Evolutionary conservation across 92 coral and sea anemone species (phyloP).

Genomic region (Bergia sp.): DNA sequence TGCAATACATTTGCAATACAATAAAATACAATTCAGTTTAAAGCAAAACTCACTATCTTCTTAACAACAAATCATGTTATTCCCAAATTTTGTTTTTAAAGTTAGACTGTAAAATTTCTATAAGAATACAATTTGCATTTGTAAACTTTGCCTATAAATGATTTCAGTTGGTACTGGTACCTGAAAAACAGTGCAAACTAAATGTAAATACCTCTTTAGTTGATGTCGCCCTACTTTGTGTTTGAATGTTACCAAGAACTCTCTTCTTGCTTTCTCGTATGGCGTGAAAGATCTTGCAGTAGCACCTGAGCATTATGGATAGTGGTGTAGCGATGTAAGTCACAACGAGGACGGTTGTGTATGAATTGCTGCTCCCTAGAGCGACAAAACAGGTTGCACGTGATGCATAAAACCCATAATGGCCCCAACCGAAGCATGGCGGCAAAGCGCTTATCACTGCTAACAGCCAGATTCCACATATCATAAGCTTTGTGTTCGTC

Average conservation of each 20-base stretch:
- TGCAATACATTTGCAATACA: too few relatives aligned
- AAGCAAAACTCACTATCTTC: too few relatives aligned
- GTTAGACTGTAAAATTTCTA: too few relatives aligned
- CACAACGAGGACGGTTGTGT: slow-evolving; percentile 68
- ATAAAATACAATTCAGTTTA: neutral
- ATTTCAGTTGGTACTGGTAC: too few relatives aligned
- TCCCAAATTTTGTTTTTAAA: too few relatives aligned
- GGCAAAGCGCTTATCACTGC: slow-evolving; percentile 58
- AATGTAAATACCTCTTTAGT: neutral
- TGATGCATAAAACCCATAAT: slow-evolving; percentile 62
- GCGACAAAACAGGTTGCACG: slow-evolving; percentile 86
- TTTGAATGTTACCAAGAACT: slow-evolving; percentile 11
- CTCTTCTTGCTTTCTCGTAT: slow-evolving; percentile 56
- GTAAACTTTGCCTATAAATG: too few relatives aligned
- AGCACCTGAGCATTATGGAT: slow-evolving; percentile 73
- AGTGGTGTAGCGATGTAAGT: slow-evolving; percentile 67
- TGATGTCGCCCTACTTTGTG: neutral
- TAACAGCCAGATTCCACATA: slow-evolving; percentile 53
- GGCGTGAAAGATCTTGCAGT: slow-evolving; percentile 64
- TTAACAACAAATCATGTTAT: too few relatives aligned
- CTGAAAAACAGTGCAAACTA: neutral
- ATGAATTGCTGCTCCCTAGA: slow-evolving; percentile 65
- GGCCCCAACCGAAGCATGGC: slow-evolving; percentile 70
- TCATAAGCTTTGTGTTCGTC: slow-evolving; percentile 51
- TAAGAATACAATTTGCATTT: too few relatives aligned